Evolutionary conservation across 2,797 vertebrate genomes (phyloP), one percentile per base, ranked within the genome.

Genomic region (Octomys mimax): DNA sequence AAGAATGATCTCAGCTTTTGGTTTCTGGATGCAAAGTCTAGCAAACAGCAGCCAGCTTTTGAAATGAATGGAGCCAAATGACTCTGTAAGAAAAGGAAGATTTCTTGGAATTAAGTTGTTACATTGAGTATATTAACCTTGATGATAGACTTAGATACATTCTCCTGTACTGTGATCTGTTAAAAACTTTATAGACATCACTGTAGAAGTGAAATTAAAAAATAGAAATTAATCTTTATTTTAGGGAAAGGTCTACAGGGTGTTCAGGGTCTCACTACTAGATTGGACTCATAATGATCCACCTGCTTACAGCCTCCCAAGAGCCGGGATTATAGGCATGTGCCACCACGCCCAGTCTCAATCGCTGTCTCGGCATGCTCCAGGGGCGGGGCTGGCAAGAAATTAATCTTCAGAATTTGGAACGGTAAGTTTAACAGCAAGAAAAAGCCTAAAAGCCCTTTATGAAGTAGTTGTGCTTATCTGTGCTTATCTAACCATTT

Each of bases 21-120:
- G 13, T 94, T 91, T 92, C n/a, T 89, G 68, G 54, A 31, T 62
- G 79, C 28, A 87, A 46, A 96, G 42, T 7, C 61, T 81, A 66
- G 68, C 31, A 92, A 91, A 33, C 36, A 86, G 14, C 54, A 93
- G 0, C 3, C 10, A 75, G 82, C 18, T 0, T 78, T 89, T 93
- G 1, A 95, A 94, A 26, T 78, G 64, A 70, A 90, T 93, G 87
- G 84, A 97, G 19, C 39, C 81, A 89, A 93, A 89, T 93, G 83
- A 46, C 90, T 97, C 94, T 92, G 94, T 93, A n/a, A 64, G 77
- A 80, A 96, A 98, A 96, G 70, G 95, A 97, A 97, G 77, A 86
- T 64, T 97, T 97, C 61, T 95, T 89, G 89, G 82, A 70, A 62
- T 57, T 93, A 95, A 98, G 1, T 87, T 95, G 82, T 49, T 96